A percentile compares a stretch with the other conserved stretches of the same genome.
Conservation (phyloP, 2,888 invertebrate genomes). For the Panorpa germanica region DNA sequence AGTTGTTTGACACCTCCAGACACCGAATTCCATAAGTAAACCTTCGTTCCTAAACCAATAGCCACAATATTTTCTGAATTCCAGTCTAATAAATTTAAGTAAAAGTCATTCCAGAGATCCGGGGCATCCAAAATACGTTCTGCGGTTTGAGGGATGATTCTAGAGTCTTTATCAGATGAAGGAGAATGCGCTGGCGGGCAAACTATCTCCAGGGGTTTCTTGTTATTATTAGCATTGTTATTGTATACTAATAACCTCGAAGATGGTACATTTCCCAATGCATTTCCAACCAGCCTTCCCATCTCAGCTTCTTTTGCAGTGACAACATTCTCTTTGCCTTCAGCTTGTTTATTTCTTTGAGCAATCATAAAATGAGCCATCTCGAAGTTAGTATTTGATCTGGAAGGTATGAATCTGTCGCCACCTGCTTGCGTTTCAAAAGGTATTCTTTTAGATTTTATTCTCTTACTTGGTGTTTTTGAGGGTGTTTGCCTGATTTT, state of each 20-base stretch:
- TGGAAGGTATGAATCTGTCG: conserved; percentile 80
- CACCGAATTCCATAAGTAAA: conserved; percentile 87
- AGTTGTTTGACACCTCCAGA: conserved; percentile 76
- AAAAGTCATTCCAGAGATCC: conserved; percentile 91
- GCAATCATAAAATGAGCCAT: conserved; percentile 70
- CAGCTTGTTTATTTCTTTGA: conserved; percentile 20
- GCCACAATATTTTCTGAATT: conserved; percentile 79
- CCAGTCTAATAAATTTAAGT: conserved; percentile 94
- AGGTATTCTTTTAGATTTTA: too few relatives aligned
- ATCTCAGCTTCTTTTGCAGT: conserved; percentile 28
- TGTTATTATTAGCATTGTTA: conserved; percentile 70
- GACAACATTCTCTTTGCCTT: conserved; percentile 23
- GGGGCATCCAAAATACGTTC: conserved; percentile 97
- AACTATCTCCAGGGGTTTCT: too few relatives aligned
- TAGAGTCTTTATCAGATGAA: too few relatives aligned
- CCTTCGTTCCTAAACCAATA: conserved; percentile 68
- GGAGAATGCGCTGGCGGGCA: too few relatives aligned
- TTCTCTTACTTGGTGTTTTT: too few relatives aligned
- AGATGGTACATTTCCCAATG: conserved; percentile 43
- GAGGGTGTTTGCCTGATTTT: too few relatives aligned
- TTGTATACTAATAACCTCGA: conserved; percentile 70
- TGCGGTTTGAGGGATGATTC: conserved; percentile 83
- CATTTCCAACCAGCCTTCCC: conserved; percentile 44
- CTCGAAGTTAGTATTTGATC: conserved; percentile 81
- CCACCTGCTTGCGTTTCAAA: conserved; percentile 50